Percentiles rank a stretch among this genome's conserved stretches.
Evolutionary conservation across 2,888 invertebrate species (phyloP).

Genomic region (Hedychridium roseum): DNA sequence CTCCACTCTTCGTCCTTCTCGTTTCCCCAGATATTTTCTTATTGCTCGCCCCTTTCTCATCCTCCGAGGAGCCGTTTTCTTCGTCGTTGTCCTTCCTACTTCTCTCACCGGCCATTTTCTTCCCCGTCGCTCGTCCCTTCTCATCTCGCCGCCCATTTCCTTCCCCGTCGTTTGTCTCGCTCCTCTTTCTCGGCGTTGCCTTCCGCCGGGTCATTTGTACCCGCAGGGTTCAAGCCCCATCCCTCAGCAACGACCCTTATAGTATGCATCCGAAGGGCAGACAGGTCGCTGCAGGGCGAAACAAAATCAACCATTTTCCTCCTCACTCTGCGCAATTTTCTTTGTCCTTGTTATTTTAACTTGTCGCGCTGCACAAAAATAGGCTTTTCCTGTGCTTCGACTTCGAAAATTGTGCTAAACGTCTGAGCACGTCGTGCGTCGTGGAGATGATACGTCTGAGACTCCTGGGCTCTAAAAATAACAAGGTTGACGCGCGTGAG

Average conservation of each 20-base stretch:
- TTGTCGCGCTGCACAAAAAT: no score
- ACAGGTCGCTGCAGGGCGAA: no score
- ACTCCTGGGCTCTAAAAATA: no score
- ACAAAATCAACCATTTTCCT: no score
- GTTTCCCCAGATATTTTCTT: conserved; percentile 3
- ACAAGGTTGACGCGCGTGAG: no score
- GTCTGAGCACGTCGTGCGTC: no score
- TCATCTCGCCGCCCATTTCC: background rate
- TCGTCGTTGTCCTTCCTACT: background rate
- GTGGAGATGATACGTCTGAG: no score
- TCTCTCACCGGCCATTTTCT: background rate
- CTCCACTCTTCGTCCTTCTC: background rate
- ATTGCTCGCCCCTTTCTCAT: background rate
- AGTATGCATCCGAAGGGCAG: background rate
- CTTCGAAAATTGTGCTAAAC: no score
- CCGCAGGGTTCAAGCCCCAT: background rate
- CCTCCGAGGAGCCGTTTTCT: background rate
- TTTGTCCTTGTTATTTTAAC: no score
- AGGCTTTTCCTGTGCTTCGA: no score
- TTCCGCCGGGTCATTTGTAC: background rate
- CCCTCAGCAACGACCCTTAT: no score
- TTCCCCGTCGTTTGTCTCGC: background rate
- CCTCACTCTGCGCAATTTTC: no score
- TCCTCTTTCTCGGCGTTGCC: background rate
- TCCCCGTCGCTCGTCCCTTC: background rate